Conservation (phyloP, 2,797 vertebrate genomes). For the Urophycis tenuis region DNA sequence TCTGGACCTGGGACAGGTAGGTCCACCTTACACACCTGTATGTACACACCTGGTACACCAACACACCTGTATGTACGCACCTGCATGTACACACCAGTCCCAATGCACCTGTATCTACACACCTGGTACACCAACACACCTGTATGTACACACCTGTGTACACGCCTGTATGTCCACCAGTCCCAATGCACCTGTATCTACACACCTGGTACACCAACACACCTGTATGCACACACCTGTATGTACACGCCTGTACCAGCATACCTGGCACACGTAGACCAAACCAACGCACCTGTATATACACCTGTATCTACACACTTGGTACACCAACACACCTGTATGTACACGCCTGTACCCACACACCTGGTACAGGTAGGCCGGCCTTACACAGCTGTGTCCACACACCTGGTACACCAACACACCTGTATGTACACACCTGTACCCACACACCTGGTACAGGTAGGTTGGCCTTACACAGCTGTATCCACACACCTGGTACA, state of each 20-base stretch:
- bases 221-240: no score
- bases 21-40: constrained; percentile 4
- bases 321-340: no score
- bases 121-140: no score
- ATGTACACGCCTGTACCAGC: no score
- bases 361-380: background rate
- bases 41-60: background rate
- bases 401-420: no score
- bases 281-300: no score
- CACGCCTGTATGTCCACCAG: no score
- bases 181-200: background rate
- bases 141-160: background rate
- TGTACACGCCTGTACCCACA: background rate
- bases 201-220: constrained; percentile 25
- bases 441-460: no score
- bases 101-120: background rate
- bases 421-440: no score
- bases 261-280: constrained; percentile 40
- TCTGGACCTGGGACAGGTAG: constrained; percentile 93
- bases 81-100: background rate
- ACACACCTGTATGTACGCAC: background rate
- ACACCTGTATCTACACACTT: no score
- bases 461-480: background rate
- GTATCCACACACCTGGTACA: background rate
- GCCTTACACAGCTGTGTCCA: no score